These are phyloP conservation scores for Seira musarum DNA, from an alignment of 2,888 invertebrate species.

Conservation along the genomic window DNA sequence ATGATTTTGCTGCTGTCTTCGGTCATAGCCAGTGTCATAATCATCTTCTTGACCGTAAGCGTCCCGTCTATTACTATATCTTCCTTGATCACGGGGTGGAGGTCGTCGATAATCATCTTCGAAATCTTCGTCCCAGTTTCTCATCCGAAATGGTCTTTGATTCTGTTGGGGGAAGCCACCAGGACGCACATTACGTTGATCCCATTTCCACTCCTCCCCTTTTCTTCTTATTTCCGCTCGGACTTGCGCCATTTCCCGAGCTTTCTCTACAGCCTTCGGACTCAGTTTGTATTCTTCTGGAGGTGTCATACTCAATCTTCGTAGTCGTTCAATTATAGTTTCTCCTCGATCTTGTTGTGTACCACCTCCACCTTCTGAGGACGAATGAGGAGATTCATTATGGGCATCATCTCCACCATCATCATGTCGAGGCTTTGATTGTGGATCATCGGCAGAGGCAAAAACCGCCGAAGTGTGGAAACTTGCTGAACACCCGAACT, in stretches of 20 bases:
- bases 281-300: constrained; percentile 57
- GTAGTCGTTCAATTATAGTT: constrained; percentile 50
- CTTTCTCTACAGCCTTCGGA: constrained; percentile 37
- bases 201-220: constrained; percentile 49
- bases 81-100: not conserved
- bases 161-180: constrained; percentile 14
- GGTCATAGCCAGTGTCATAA: not conserved
- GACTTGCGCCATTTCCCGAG: constrained; percentile 9
- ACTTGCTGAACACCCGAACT: too few species aligned
- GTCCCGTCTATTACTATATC: not conserved
- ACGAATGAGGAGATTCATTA: too few species aligned
- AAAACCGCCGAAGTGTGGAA: too few species aligned
- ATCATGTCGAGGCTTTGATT: too few species aligned
- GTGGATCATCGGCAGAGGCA: too few species aligned
- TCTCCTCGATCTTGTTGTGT: constrained; percentile 8
- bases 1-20: not conserved
- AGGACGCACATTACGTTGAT: constrained; percentile 38
- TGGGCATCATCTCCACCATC: too few species aligned
- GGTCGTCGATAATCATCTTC: too few species aligned
- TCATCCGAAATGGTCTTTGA: not conserved
- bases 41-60: not conserved
- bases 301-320: constrained; percentile 52
- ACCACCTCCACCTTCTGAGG: too few species aligned
- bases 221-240: constrained; percentile 15
- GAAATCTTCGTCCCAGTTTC: not conserved